These are phyloP conservation scores for Drosophila bunnanda DNA, from an alignment of 2,888 invertebrate genomes.

Conservation along the genomic window DNA sequence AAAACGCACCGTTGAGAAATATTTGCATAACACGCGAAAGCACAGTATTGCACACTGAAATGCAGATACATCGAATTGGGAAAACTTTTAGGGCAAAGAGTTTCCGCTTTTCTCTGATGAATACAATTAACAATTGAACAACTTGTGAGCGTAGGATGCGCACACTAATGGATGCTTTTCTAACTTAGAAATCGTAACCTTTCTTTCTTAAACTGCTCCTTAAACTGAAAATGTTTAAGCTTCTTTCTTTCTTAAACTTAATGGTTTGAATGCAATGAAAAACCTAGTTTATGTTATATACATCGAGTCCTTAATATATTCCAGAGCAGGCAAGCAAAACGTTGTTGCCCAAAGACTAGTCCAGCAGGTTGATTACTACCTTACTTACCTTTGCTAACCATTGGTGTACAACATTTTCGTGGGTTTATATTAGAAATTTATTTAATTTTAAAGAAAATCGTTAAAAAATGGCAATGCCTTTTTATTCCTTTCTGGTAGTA, in stretches of 20 bases:
- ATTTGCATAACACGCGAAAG: slow-evolving; percentile 64
- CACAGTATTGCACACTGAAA: slow-evolving; percentile 47
- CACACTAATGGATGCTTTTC: too few species aligned
- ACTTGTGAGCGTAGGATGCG: neutral
- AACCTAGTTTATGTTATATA: too few species aligned
- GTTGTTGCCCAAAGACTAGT: too few species aligned
- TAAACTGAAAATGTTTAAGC: neutral
- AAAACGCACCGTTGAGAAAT: slow-evolving; percentile 52
- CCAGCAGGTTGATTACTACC: too few species aligned
- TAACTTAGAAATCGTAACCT: too few species aligned
- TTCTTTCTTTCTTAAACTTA: neutral
- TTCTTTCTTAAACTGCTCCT: too few species aligned
- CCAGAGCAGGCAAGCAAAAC: too few species aligned
- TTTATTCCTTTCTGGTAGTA: neutral
- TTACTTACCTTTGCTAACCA: neutral
- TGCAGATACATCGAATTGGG: slow-evolving; percentile 4
- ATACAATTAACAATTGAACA: slow-evolving; percentile 8
- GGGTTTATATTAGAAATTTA: neutral
- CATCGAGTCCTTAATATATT: too few species aligned
- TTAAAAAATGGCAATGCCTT: too few species aligned
- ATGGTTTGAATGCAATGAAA: too few species aligned
- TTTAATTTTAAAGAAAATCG: neutral
- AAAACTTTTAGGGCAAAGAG: neutral
- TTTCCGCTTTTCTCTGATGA: neutral
- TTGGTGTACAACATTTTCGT: too few species aligned